Base-by-base conservation (phyloP, 64 coral and sea anemone genomes). In the Platygyra sinensis region DNA sequence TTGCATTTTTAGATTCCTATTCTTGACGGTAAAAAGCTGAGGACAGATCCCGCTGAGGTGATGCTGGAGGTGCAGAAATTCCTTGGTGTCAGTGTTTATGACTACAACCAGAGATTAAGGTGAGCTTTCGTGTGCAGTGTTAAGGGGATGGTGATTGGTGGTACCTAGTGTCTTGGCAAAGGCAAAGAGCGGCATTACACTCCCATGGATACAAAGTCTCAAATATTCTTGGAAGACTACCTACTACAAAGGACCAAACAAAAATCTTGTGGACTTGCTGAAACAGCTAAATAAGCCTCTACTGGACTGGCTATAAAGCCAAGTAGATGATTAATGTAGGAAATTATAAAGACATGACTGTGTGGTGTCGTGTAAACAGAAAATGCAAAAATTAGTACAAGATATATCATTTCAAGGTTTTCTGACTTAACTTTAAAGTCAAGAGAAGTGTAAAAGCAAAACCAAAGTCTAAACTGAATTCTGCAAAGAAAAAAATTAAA, bases 1-100 rank as follows among this genome's bases (percentile, higher is more conserved):
- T 62, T 33, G 32, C 39, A 18, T 55, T 61, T 52, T 17, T 49
- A 96, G 95, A 96, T 96, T 80, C 87, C 91, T 19, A 87, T 96
- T n/a, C 64, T 96, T 36, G 95, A 96, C 42, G 95, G 95, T 15
- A 72, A 93, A 3, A 90, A 69, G 30, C 57, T 96, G 5, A 93
- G 86, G 60, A 91, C 82, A 30, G 67, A 93, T 42, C 95, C 95
- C 13, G 72, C 79, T 10, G 85, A 73, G 12, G 95, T 96, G 19
- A 96, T 96, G 95, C 52, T 72, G 0, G 91, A 93, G 19, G 95
- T 96, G 10, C 95, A 96, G 83, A 88, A 82, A 29, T 96, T 96
- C 63, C 91, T 96, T 60, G 92, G 92, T 86, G 92, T 94, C 10
- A 91, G 54, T 71, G 39, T 93, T 54, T 90, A 89, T 27, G 95